Evolutionary conservation across 2,113 vertebrate species (phyloP), one percentile per base, ranked within the genome.

Genomic region (Paratilapia polleni): DNA sequence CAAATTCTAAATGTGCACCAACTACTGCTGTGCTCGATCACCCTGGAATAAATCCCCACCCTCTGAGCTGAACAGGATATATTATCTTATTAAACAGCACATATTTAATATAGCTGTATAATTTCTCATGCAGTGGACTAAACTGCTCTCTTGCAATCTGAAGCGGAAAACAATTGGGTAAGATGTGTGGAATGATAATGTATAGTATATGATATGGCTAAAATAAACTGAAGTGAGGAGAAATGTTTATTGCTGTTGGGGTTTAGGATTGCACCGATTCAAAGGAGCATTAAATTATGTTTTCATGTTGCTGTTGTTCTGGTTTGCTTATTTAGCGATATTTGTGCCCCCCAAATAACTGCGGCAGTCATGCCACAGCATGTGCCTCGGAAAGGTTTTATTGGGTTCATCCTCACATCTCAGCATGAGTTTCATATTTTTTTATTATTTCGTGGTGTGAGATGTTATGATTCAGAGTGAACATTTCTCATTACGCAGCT

Each of bases 181-280:
- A 70, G 74, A 64, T 26, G 34, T 22, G 20, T 19, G 62, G 61
- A 88, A 82, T 76, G 41, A 87, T 89, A 75, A 84, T 68, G 34
- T 77, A 74, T 77, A 81, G 77, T 85, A 58, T 60, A 57, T 5
- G 77, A 52, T 81, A 73, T 80, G 80, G 54, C 64, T 68, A 36
- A 88, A 88, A 86, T 66, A 7, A 87, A 85, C 66, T 63, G 52
- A 28, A 82, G 59, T 66, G 47, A 78, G 82, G 64, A 77, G 66
- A 49, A 61, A 77, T 81, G n/a, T 83, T 91, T 90, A 91, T 93
- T 93, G 43, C 89, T 47, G 24, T 15, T 77, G 91, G 83, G 88
- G 73, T 78, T 86, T 76, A 43, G 68, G 78, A 76, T 43, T 8
- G 6, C 36, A 78, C 20, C 0, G 15, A 70, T 79, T 88, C 85